A percentile compares a stretch with the other conserved stretches of the same genome.
Conservation (phyloP, 2,797 vertebrate genomes). For the Miichthys miiuy region DNA sequence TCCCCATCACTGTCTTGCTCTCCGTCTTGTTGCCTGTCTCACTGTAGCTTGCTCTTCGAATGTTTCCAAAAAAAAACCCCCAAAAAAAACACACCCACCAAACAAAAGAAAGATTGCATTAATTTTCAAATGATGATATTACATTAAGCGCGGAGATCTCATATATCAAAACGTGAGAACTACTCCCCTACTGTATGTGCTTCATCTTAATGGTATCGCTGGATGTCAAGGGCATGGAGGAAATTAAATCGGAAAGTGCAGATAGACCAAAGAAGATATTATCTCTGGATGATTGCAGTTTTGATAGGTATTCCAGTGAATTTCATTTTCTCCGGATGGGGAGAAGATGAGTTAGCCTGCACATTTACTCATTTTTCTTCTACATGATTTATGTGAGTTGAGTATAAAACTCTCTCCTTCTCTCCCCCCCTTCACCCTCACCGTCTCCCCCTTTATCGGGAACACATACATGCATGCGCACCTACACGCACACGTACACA, state of each 20-base stretch:
- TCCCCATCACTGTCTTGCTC: conserved; percentile 62
- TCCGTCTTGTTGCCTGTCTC: conserved; percentile 31
- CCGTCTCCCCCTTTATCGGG: conserved; percentile 68
- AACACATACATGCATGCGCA: conserved; percentile 63
- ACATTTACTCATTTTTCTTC: conserved; percentile 99
- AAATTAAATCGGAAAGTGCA: conserved; percentile 99
- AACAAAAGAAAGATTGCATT: conserved; percentile 99
- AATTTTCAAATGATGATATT: conserved; percentile 99
- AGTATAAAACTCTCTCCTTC: conserved; percentile 90
- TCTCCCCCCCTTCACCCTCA: conserved; percentile 40
- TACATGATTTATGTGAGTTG: conserved; percentile 99
- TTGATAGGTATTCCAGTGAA: conserved; percentile 99
- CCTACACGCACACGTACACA: conserved; percentile 31
- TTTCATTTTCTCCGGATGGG: conserved; percentile 99
- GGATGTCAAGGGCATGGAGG: conserved; percentile 99
- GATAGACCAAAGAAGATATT: conserved; percentile 99
- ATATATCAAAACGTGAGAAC: conserved; percentile 95
- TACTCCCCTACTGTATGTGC: conserved; percentile 96
- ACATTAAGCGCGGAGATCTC: conserved; percentile 94
- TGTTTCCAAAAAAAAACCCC: conserved; percentile 46
- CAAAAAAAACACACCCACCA: conserved; percentile 76
- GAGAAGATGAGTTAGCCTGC: conserved; percentile 99
- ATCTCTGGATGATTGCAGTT: conserved; percentile 99
- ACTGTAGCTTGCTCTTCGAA: conserved; percentile 19
- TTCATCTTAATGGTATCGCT: conserved; percentile 99